Base-by-base conservation (phyloP, 92 coral and sea anemone species). In the Hydrozoanthus gracilis region DNA sequence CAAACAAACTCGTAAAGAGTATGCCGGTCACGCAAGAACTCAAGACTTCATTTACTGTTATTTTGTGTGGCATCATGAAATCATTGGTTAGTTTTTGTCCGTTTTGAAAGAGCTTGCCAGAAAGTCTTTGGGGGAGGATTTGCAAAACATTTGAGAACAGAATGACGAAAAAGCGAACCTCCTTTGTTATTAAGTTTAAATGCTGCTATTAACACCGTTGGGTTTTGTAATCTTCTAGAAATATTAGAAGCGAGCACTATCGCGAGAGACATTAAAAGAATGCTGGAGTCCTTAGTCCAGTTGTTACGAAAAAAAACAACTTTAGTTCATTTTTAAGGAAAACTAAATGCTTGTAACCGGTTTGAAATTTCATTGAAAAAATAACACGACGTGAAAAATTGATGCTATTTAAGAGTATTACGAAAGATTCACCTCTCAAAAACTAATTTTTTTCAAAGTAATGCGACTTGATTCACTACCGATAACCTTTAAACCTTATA, bases 161-260 rank as follows among this genome's bases (percentile, higher is more conserved):
- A 74, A 47, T 27, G 7, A 6, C 7, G 10, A 4, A 50, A 51
- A 17, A 50, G 15, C 56, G 18, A 12, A 3, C 51, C 2, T 9
- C 20, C 9, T 45, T 47, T 47, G 52, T 74, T 48, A 47, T 49
- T 74, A 74, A 48, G 56, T 51, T 16, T 74, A 74, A 74, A 6
- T 47, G 79, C 79, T 3, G 79, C 79, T 48, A 74, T 74, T 74
- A 49, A 74, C 39, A 74, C 58, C 44, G 44, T 69, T 69, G 44
- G 73, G 2, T 16, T 16, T 16, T 17, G 10, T 69, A 69, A 20
- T 27, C 46, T 69, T 69, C 73, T 9, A 67, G 72, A 67, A 67
- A 67, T 27, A 67, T 20, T 67, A 69, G 48, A 27, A 69, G 73
- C 0, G 48, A 27, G 12, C 44, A 10, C 49, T 69, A 39, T 7